A percentile compares a stretch with the other conserved stretches of the same genome.
Evolutionary conservation across 2,888 invertebrate genomes (phyloP).

Genomic region (Drosophila sordidula): DNA sequence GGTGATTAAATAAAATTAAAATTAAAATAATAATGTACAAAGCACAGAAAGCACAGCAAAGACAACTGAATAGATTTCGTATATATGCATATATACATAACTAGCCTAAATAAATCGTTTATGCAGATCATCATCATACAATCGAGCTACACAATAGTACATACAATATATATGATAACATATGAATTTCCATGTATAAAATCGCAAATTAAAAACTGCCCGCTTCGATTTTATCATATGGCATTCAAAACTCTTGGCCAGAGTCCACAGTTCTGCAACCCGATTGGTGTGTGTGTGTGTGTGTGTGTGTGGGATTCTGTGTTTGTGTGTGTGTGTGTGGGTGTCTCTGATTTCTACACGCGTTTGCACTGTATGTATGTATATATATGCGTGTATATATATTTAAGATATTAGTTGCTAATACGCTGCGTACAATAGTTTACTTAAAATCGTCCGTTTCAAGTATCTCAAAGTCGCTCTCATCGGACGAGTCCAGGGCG

Average conservation of each 20-base stretch:
- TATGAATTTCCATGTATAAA: slow-evolving; percentile 5
- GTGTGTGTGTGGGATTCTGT: slow-evolving; percentile 5
- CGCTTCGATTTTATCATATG: slow-evolving; percentile 28
- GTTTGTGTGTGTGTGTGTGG: neutral
- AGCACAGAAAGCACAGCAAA: slow-evolving; percentile 26
- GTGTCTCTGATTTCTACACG: slow-evolving; percentile 18
- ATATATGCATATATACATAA: slow-evolving; percentile 8
- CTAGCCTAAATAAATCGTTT: slow-evolving; percentile 21
- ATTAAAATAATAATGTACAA: slow-evolving; percentile 39
- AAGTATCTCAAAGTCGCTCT: slow-evolving; percentile 85
- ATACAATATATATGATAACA: slow-evolving; percentile 7
- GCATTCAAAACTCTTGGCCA: slow-evolving; percentile 33
- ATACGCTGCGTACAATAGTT: slow-evolving; percentile 46
- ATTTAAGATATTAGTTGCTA: slow-evolving; percentile 67
- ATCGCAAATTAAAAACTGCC: slow-evolving; percentile 7
- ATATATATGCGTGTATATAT: slow-evolving; percentile 29
- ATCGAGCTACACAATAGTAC: slow-evolving; percentile 9
- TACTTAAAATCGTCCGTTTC: slow-evolving; percentile 83
- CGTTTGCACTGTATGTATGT: slow-evolving; percentile 28
- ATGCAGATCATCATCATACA: slow-evolving; percentile 8
- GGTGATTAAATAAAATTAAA: slow-evolving; percentile 24
- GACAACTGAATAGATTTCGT: slow-evolving; percentile 16
- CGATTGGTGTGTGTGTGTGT: slow-evolving; percentile 12
- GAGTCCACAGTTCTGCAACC: slow-evolving; percentile 2
- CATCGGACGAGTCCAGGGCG: slow-evolving; percentile 82